Base-by-base conservation (phyloP, 2,888 invertebrate species). In the Kuschelorhynchus macadamiae region DNA sequence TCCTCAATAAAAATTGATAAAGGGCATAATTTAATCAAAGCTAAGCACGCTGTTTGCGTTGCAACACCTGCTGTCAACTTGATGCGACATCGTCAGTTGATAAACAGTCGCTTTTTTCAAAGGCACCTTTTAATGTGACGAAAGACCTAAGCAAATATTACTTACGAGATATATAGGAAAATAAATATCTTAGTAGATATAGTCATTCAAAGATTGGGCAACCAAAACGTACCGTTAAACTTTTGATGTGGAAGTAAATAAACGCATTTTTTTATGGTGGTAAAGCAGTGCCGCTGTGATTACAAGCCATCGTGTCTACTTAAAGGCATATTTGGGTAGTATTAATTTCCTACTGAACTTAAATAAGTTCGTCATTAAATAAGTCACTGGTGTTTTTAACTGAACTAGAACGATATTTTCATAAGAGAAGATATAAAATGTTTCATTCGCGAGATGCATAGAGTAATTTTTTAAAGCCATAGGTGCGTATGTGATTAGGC, bases 41-140 rank as follows among this genome's bases (percentile, higher is more conserved):
- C 20, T 42, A 52, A 52, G 33, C 44, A 55, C 56, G 44, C 42
- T 56, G 25, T 65, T 57, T 65, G 50, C 44, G 18, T 36, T 44
- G 50, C 21, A 57, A 65, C 64, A 65, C 64, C 64, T 65, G 64
- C 64, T 52, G 64, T 57, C 57, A 64, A 56, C 56, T 21, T 41
- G 33, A 33, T 14, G 57, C 50, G 64, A 50, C 17, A 21, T 25
- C 57, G 33, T 20, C 39, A 21, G 12, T 42, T 50, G 57, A 33
- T 39, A 52, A 44, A 52, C 30, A 18, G 36, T 14, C 50, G 47
- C 55, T 4, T 30, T 14, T 44, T 56, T 39, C 55, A 63, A 56
- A 55, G 63, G 36, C 42, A 46, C 64, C 56, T 47, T 65, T 64
- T 65, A 42, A 44, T 57, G 44, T 65, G 57, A 65, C 64, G 52